Evolutionary conservation across 2,113 vertebrate genomes (phyloP).

Genomic region (Brachyistius frenatus): DNA sequence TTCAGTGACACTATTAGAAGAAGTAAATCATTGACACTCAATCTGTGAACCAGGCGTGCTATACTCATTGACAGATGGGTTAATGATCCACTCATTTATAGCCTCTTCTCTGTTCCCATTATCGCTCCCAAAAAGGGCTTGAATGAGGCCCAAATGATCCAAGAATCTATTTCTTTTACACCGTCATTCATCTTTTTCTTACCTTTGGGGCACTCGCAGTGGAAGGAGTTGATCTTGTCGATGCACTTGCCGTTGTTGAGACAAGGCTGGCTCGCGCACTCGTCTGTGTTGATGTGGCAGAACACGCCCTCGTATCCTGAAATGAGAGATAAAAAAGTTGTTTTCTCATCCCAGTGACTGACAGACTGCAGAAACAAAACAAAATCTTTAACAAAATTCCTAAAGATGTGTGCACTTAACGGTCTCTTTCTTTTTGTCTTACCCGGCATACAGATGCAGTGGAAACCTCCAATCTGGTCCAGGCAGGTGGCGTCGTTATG

Average conservation of each 20-base stretch:
- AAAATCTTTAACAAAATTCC: too few relatives aligned
- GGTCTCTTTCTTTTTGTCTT: conserved; percentile 4
- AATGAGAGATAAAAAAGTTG: background rate
- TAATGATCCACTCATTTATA: conserved; percentile 57
- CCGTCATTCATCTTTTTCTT: conserved; percentile 41
- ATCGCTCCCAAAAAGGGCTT: conserved; percentile 6
- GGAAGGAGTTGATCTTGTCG: conserved; percentile 96
- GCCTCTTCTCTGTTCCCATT: conserved; percentile 14
- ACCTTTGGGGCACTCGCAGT: conserved; percentile 95
- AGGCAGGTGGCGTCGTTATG: conserved; percentile 96
- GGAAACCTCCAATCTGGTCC: conserved; percentile 96
- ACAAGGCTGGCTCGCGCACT: conserved; percentile 94
- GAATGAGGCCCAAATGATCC: background rate
- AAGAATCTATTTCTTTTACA: background rate
- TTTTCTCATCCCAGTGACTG: too few relatives aligned
- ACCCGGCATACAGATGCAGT: conserved; percentile 99
- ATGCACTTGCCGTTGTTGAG: conserved; percentile 93
- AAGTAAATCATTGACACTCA: conserved; percentile 63
- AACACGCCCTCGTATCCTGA: conserved; percentile 94
- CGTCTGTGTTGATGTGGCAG: conserved; percentile 94
- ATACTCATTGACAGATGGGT: conserved; percentile 51
- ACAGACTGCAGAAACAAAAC: too few relatives aligned
- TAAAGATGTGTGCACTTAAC: background rate
- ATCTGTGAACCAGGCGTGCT: conserved; percentile 10
- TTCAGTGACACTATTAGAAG: conserved; percentile 24